Percentiles rank a stretch among this genome's conserved stretches.
Evolutionary conservation across 2,797 vertebrate genomes (phyloP).

Genomic region (Neosilurus mollespiculum): DNA sequence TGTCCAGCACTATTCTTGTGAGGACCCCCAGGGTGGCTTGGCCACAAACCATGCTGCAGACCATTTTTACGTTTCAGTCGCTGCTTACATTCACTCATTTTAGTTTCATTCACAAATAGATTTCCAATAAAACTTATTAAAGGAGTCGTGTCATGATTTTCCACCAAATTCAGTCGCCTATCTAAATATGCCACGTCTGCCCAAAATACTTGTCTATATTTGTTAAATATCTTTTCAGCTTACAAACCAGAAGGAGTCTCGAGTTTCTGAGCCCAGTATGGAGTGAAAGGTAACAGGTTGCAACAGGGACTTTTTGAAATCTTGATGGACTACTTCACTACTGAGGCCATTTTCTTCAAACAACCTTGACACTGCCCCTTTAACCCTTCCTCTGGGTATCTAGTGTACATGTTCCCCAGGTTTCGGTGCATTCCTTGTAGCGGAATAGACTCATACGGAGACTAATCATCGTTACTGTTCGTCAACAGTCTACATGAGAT

Average conservation of each 20-base stretch:
- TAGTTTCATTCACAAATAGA: constrained; percentile 4
- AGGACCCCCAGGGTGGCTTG: constrained; percentile 8
- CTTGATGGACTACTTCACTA: no score
- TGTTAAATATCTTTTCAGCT: no score
- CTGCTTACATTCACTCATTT: neutral
- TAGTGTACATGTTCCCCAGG: neutral
- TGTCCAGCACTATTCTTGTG: constrained; percentile 49
- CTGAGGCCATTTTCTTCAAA: no score
- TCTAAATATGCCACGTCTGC: no score
- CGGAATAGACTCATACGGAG: neutral
- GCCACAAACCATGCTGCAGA: constrained; percentile 10
- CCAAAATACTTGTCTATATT: no score
- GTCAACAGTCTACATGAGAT: neutral
- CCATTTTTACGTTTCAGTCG: neutral
- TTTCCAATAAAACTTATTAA: neutral
- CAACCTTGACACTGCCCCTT: no score
- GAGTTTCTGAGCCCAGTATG: no score
- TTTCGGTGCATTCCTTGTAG: neutral
- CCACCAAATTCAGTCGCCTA: no score
- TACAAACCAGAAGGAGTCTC: no score
- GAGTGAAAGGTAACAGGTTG: no score
- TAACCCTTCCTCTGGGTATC: neutral
- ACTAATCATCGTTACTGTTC: neutral
- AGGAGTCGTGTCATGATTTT: no score
- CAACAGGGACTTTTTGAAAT: no score